phyloP scores from a whole-genome alignment of 2,797 vertebrate genomes.

The Myotis myotis region DNA sequence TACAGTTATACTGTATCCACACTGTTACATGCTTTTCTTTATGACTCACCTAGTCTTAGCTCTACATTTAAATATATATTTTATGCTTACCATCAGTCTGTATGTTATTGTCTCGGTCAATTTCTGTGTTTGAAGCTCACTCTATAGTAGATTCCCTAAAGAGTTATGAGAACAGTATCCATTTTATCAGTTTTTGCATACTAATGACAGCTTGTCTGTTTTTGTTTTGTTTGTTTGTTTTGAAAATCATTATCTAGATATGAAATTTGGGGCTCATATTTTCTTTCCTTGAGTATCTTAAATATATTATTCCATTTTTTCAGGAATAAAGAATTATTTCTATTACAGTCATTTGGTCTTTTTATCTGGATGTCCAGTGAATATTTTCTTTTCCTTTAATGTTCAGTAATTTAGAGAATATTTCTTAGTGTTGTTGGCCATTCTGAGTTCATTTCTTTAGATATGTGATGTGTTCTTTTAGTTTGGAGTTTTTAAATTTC shows the following conservation, averaged over 20 bases:
- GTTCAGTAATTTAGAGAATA: neutral
- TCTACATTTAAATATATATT: neutral
- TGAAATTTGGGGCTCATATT: neutral
- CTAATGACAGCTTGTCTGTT: neutral
- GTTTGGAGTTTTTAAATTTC: neutral
- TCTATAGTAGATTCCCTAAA: neutral
- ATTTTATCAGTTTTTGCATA: neutral
- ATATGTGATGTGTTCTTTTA: neutral
- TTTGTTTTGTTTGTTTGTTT: neutral
- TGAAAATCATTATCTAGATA: neutral
- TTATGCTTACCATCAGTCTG: neutral
- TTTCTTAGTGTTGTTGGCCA: neutral
- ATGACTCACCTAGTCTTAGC: neutral
- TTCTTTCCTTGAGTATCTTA: neutral
- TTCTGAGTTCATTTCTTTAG: neutral
- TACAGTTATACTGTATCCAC: neutral
- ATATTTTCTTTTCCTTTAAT: slow-evolving; percentile 11
- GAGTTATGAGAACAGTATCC: neutral
- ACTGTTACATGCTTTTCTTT: neutral
- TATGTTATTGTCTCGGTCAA: neutral
- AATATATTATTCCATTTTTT: neutral
- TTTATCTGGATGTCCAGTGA: neutral
- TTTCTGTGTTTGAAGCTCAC: neutral
- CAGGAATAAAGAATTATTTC: slow-evolving; percentile 4
- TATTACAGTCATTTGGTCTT: neutral